Percentiles rank a stretch among this genome's conserved stretches.
These are phyloP conservation scores for Girardinus metallicus DNA, from an alignment of 2,797 vertebrate species.

Conservation along the genomic window DNA sequence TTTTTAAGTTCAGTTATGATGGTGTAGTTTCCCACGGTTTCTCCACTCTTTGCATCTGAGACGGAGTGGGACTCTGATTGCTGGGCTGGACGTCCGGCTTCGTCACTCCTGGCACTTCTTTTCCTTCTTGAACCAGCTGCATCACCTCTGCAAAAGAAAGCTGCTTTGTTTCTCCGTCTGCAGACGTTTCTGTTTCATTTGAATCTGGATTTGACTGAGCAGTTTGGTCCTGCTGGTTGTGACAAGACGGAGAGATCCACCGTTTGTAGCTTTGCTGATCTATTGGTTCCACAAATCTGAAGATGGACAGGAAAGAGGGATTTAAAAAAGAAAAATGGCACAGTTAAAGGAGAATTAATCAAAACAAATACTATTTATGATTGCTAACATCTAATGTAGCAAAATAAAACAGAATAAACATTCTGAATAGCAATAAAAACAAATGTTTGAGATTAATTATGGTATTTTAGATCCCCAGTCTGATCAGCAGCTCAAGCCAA, in stretches of 20 bases:
- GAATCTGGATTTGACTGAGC: slow-evolving; percentile 13
- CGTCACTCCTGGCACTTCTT: slow-evolving; percentile 75
- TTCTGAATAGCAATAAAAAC: background rate
- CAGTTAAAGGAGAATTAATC: background rate
- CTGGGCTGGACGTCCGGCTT: slow-evolving; percentile 73
- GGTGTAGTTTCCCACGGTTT: slow-evolving; percentile 80
- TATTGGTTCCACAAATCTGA: slow-evolving; percentile 80
- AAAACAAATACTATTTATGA: background rate
- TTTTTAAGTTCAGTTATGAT: slow-evolving; percentile 15
- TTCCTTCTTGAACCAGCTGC: slow-evolving; percentile 78
- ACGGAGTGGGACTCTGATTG: slow-evolving; percentile 74
- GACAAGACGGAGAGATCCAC: slow-evolving; percentile 41
- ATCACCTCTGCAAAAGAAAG: slow-evolving; percentile 82
- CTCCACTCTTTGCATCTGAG: slow-evolving; percentile 70
- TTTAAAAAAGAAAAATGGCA: background rate
- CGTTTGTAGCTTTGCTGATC: slow-evolving; percentile 61
- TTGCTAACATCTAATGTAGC: background rate
- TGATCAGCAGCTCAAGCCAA: background rate
- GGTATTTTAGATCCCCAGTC: background rate
- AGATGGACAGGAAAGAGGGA: background rate
- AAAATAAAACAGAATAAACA: background rate
- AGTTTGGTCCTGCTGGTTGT: slow-evolving; percentile 16
- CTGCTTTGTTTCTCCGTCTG: slow-evolving; percentile 21
- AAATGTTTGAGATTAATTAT: background rate
- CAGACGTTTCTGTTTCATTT: background rate